Evolutionary conservation across 2,888 invertebrate genomes (phyloP), one percentile per base, ranked within the genome.

Genomic region (Agrotis clavis): DNA sequence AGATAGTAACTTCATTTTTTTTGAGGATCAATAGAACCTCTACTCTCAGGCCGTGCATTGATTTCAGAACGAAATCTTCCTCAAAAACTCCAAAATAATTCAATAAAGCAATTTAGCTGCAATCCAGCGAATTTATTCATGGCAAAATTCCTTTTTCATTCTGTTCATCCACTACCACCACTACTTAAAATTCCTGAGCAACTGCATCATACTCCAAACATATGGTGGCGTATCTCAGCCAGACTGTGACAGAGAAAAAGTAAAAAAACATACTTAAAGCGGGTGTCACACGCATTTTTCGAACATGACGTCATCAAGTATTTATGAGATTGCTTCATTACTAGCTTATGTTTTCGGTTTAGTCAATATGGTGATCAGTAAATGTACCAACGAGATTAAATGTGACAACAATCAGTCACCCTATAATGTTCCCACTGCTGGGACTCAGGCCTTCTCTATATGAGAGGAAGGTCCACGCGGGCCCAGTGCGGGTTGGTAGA

Each of bases 161-260:
- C 25, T 4, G 6, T 13, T 2, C 19, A 47, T 25, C 21, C 6
- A 13, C 18, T 51, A 57, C 75, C 59, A 19, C 21, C 6, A 13
- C 18, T 51, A 57, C 75, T 62, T 51, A 51, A 74, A 67, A 77
- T 77, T 65, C 75, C 70, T 47, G 1, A 61, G 11, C 25, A 21
- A 13, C n/a, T 61, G 54, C 70, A 77, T 76, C 64, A 77, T 53
- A 45, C 9, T 30, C 6, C 13, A 13, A 70, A 70, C 75, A 77
- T 51, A 61, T 76, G 75, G 50, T 53, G 13, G 16, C 47, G 11
- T 77, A 77, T 50, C 62, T n/a, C 48, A 66, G 60, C 13, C 63
- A 11, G 35, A 16, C 60, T 21, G 57, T 21, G 57, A n/a, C 30
- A 41, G 1, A 5, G 41, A 64, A 67, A 72, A 18, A 18, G 30